Base-by-base conservation (phyloP, 1,140 invertebrate genomes). In the Leptoteleia sp. region DNA sequence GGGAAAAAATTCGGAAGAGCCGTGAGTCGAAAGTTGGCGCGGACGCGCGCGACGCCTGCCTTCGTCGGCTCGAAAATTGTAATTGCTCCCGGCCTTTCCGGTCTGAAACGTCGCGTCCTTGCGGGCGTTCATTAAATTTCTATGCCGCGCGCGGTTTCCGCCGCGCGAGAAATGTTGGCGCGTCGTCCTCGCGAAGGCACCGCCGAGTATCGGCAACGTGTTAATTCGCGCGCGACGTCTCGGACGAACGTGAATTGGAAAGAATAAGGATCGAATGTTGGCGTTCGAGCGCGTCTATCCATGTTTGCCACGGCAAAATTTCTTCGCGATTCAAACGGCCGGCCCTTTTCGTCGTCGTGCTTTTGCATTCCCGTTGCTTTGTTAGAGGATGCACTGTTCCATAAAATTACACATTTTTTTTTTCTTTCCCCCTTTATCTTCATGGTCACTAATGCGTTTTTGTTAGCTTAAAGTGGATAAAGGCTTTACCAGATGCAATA, bases 351-450 rank as follows among this genome's bases (percentile, higher is more conserved):
- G 11, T 37, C 5, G 22, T 3, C 12, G 31, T 7, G 42, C 25
- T 48, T 62, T 62, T 40, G 17, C 11, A 11, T 52, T 42, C 61
- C 37, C 35, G 25, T 59, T 35, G 22, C 27, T 45, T 33, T n/a
- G 27, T 47, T 27, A 47, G 40, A 52, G 1, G 47, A 72, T 31
- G 47, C 57, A 25, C 67, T 62, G 11, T 71, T 43, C 15, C 67
- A 33, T 52, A 71, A 62, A 47, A 55, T 40, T 47, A 48, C 40
- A 48, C 68, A 64, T 38, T 55, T 52, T n/a, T n/a, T n/a, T n/a
- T n/a, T n/a, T n/a, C n/a, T n/a, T n/a, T n/a, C n/a, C n/a, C n/a
- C n/a, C n/a, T n/a, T 27, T 45, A 35, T 31, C 27, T 4, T 55
- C 52, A 64, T 27, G 35, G 48, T 48, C 37, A 73, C 31, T n/a